Evolutionary conservation across 2,888 invertebrate genomes (phyloP).

Genomic region (Bhutanitis thaidina): DNA sequence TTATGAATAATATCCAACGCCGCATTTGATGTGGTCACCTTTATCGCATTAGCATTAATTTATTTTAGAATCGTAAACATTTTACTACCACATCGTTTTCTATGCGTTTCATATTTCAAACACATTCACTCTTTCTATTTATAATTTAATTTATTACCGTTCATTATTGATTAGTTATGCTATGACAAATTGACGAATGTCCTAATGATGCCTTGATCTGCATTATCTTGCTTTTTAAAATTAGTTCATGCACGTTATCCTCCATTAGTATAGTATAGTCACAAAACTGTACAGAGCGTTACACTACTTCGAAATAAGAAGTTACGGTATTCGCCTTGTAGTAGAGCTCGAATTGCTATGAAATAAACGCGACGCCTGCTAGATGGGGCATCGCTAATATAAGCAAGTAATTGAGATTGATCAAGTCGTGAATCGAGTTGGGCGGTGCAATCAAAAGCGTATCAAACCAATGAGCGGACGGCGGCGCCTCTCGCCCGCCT

Average conservation of each 20-base stretch:
- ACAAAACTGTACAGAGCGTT: neutral
- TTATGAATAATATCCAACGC: too few relatives aligned
- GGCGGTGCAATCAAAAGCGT: constrained; percentile 77
- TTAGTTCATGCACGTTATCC: neutral
- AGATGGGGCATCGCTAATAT: constrained; percentile 55
- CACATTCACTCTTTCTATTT: constrained; percentile 30
- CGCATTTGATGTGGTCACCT: constrained; percentile 41
- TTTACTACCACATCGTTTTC: constrained; percentile 49
- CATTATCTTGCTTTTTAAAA: constrained; percentile 13
- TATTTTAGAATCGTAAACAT: constrained; percentile 61
- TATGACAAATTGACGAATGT: constrained; percentile 20
- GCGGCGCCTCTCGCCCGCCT: constrained; percentile 40
- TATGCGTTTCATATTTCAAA: constrained; percentile 40
- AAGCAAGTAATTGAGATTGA: constrained; percentile 72
- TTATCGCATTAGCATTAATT: constrained; percentile 54
- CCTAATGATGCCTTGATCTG: too few relatives aligned
- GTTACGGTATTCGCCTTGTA: neutral
- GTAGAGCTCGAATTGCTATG: constrained; percentile 34
- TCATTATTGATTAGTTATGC: constrained; percentile 22
- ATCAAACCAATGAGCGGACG: constrained; percentile 67
- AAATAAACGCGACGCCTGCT: constrained; percentile 37
- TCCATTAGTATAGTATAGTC: neutral
- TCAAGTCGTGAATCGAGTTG: constrained; percentile 69
- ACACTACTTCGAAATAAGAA: neutral
- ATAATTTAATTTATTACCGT: constrained; percentile 21